A percentile compares a stretch with the other conserved stretches of the same genome.
phyloP scores from a whole-genome alignment of 1,140 invertebrate species.

The Globodera ellingtonae region DNA sequence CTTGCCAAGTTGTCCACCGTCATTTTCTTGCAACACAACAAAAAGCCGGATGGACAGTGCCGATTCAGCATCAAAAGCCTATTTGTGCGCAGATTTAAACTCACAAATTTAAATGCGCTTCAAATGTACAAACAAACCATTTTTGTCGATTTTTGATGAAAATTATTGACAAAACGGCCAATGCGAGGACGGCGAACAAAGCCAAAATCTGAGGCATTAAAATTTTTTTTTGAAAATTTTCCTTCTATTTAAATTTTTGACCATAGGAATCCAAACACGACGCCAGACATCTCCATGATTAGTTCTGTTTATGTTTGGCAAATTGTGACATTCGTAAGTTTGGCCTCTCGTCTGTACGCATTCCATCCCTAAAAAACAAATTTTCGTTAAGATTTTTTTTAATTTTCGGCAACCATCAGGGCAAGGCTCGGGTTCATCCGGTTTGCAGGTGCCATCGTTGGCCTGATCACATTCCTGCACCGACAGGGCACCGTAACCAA shows the following conservation, averaged over 20 bases:
- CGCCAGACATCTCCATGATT: not conserved
- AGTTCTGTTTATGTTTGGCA: not conserved
- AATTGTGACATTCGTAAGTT: constrained; percentile 4
- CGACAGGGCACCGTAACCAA: not conserved
- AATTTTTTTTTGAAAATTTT: not conserved
- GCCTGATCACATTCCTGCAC: constrained; percentile 14
- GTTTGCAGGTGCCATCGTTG: constrained; percentile 8
- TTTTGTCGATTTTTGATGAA: constrained; percentile 1
- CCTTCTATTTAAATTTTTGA: not conserved
- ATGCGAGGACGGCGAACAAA: not conserved
- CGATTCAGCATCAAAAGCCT: not conserved
- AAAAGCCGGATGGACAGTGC: not conserved
- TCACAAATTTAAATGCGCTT: not conserved
- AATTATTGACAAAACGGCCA: not conserved
- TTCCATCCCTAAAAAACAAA: constrained; percentile 12
- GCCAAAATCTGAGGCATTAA: not conserved
- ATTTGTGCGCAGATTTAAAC: not conserved
- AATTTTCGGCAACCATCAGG: constrained; percentile 6
- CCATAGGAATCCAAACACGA: constrained; percentile 6
- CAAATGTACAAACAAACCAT: not conserved
- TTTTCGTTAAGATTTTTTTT: not conserved
- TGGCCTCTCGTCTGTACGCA: constrained; percentile 10
- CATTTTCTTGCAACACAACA: constrained; percentile 13
- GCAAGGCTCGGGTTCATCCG: constrained; percentile 16
- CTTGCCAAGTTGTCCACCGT: constrained; percentile 4